A percentile compares a stretch with the other conserved stretches of the same genome.
Conservation (phyloP, 2,888 invertebrate species). For the Lithophane socia region DNA sequence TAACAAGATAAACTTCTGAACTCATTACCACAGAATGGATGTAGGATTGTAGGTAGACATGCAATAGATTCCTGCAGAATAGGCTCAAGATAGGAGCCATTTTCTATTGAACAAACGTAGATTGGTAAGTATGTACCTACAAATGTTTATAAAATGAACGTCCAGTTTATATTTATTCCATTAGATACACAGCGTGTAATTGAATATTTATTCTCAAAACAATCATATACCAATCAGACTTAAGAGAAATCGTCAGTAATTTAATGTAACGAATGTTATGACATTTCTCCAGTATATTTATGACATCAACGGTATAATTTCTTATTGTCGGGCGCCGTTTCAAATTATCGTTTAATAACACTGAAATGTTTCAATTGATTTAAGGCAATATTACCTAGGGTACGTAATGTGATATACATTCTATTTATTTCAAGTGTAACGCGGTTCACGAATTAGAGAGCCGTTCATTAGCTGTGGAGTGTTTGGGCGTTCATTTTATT, state of each 20-base stretch:
- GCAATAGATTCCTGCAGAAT: constrained; percentile 38
- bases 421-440: constrained; percentile 56
- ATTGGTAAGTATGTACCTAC: constrained; percentile 21
- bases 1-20: constrained; percentile 57
- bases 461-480: constrained; percentile 15
- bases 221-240: constrained; percentile 33
- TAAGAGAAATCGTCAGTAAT: constrained; percentile 45
- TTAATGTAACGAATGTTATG: constrained; percentile 61
- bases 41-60: constrained; percentile 24
- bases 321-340: constrained; percentile 58
- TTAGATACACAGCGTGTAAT: constrained; percentile 36
- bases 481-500: constrained; percentile 29
- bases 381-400: constrained; percentile 59
- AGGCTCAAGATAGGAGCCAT: background rate
- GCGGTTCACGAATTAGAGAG: constrained; percentile 64
- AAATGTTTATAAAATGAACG: constrained; percentile 30
- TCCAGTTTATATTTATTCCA: constrained; percentile 27
- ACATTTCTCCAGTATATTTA: constrained; percentile 54
- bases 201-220: constrained; percentile 46
- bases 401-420: constrained; percentile 59
- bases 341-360: constrained; percentile 63
- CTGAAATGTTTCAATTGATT: constrained; percentile 73
- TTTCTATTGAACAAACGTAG: constrained; percentile 16
- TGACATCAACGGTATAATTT: constrained; percentile 64
- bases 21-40: constrained; percentile 51